Conservation (phyloP, 2,797 vertebrate genomes). For the Choloepus didactylus region DNA sequence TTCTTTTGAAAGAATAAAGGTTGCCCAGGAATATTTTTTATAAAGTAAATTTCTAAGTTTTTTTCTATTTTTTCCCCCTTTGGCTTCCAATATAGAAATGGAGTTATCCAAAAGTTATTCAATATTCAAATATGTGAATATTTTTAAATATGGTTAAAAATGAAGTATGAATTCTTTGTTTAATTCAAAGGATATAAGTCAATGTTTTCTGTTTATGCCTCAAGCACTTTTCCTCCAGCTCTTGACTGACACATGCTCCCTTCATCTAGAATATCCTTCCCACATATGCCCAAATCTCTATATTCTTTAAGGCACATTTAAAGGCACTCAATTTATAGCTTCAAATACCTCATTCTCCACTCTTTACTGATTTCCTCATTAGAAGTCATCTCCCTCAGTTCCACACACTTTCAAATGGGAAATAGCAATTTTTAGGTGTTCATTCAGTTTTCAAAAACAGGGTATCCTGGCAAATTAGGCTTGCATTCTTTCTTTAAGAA, state of each 20-base stretch:
- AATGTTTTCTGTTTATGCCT: neutral
- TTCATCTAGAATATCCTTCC: neutral
- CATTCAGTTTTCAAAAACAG: conserved; percentile 15
- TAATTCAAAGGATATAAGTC: neutral
- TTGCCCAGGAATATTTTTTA: neutral
- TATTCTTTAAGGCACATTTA: neutral
- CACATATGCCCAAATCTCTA: neutral
- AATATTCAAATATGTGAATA: neutral
- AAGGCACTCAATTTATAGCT: neutral
- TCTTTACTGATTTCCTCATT: neutral
- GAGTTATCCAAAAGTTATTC: neutral
- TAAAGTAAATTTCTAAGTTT: neutral
- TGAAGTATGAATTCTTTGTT: neutral
- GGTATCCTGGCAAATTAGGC: neutral
- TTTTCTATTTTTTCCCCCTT: neutral
- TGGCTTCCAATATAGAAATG: neutral
- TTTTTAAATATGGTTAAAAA: conserved; percentile 20
- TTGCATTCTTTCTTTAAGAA: neutral
- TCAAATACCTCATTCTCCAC: neutral
- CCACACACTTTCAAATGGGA: neutral
- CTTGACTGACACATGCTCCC: neutral
- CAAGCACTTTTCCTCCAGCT: neutral
- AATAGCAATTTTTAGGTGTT: neutral
- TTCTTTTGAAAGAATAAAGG: conserved; percentile 51
- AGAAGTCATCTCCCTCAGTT: neutral